phyloP scores from a whole-genome alignment of 2,888 invertebrate genomes.

The Lacanobia wlatinum region DNA sequence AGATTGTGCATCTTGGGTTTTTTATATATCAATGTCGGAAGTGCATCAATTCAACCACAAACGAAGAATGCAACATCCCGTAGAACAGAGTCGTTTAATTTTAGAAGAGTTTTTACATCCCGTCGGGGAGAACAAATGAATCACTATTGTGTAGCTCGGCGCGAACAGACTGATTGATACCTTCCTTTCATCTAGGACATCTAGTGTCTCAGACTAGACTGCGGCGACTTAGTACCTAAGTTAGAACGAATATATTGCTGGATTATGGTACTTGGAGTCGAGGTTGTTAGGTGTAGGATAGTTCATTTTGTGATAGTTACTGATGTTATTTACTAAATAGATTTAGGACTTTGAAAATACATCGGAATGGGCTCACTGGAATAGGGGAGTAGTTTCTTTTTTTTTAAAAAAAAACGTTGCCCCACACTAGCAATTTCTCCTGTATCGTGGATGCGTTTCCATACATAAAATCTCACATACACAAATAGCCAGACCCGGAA shows the following conservation, averaged over 20 bases:
- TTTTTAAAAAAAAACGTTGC: too few species aligned
- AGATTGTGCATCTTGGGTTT: too few species aligned
- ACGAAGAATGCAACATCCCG: conserved; percentile 27
- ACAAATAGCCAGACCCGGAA: too few species aligned
- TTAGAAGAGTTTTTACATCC: conserved; percentile 49
- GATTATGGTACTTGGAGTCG: conserved; percentile 45
- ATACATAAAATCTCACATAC: too few species aligned
- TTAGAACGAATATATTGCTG: conserved; percentile 46
- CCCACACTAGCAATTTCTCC: too few species aligned
- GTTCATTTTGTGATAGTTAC: background rate
- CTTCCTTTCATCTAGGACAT: conserved; percentile 59
- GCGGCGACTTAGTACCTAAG: conserved; percentile 34
- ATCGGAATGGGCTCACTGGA: background rate
- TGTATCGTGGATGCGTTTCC: too few species aligned
- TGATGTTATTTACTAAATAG: background rate
- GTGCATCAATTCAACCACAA: conserved; percentile 20
- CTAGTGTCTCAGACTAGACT: conserved; percentile 51
- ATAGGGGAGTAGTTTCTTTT: background rate
- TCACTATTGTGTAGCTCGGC: conserved; percentile 55
- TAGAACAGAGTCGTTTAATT: conserved; percentile 47
- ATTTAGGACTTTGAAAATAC: background rate
- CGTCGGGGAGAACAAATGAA: conserved; percentile 55
- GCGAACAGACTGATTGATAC: conserved; percentile 62
- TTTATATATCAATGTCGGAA: too few species aligned
- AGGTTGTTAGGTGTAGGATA: conserved; percentile 20